Evolutionary conservation across 2,888 invertebrate species (phyloP).

Genomic region (Agapostemon virescens): DNA sequence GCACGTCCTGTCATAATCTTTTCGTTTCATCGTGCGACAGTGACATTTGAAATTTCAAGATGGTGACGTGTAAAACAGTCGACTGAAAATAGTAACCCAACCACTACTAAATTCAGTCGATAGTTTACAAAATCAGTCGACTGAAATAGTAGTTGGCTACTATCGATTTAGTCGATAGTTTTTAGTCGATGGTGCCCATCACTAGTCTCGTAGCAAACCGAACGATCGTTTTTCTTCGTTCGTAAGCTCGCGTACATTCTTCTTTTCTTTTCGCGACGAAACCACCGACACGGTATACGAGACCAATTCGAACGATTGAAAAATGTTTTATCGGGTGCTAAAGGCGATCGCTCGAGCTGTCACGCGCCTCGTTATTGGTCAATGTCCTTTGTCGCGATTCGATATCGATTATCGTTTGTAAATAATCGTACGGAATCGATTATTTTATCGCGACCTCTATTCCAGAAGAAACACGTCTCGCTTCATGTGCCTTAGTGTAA

Average conservation of each 20-base stretch:
- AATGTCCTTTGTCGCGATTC: neutral
- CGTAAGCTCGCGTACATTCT: neutral
- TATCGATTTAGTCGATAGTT: too few relatives aligned
- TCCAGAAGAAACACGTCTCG: slow-evolving; percentile 16
- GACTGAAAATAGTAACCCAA: too few relatives aligned
- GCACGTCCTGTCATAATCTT: too few relatives aligned
- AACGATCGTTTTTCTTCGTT: neutral
- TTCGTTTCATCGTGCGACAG: too few relatives aligned
- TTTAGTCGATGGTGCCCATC: too few relatives aligned
- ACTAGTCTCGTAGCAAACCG: neutral
- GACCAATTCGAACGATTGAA: neutral
- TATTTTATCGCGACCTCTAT: slow-evolving; percentile 33
- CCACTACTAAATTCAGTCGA: too few relatives aligned
- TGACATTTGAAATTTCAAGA: too few relatives aligned
- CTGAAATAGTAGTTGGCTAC: too few relatives aligned
- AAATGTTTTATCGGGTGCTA: neutral
- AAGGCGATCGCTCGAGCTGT: neutral
- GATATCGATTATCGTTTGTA: neutral
- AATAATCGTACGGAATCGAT: neutral
- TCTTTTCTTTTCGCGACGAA: neutral
- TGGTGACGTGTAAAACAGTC: too few relatives aligned
- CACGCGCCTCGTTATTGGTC: neutral
- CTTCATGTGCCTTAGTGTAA: slow-evolving; percentile 13
- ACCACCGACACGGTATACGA: neutral
- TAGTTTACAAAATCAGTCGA: too few relatives aligned